Percentiles rank a stretch among this genome's conserved stretches.
These are phyloP conservation scores for Scleropages formosus DNA, from an alignment of 2,797 vertebrate genomes.

Conservation along the genomic window DNA sequence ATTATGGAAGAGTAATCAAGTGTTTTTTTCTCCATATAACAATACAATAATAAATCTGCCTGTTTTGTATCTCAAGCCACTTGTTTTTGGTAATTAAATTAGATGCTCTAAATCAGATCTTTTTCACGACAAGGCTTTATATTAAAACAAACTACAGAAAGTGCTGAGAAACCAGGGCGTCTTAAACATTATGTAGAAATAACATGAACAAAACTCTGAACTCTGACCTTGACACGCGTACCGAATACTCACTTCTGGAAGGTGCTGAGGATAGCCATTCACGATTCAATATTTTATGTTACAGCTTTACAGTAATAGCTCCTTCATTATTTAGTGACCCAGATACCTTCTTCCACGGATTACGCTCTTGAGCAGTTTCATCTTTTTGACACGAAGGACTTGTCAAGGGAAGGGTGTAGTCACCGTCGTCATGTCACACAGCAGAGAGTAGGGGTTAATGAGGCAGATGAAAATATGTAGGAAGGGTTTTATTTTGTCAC, in stretches of 20 bases:
- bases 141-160: slow-evolving; percentile 2
- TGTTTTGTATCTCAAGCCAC: not conserved
- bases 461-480: not conserved
- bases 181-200: not conserved
- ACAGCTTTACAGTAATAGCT: no score
- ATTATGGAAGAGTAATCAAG: slow-evolving; percentile 6
- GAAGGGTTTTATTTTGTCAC: not conserved
- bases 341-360: not conserved
- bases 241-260: not conserved
- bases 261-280: not conserved
- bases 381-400: not conserved
- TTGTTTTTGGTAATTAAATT: slow-evolving; percentile 22
- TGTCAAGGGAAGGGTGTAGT: no score
- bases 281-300: not conserved
- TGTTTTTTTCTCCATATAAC: not conserved
- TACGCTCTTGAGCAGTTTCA: slow-evolving; percentile 6
- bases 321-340: not conserved
- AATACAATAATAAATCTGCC: not conserved
- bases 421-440: not conserved
- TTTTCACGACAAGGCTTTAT: not conserved
- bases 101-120: not conserved
- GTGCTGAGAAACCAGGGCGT: not conserved
- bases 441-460: not conserved
- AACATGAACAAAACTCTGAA: slow-evolving; percentile 1
- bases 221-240: not conserved